Evolutionary conservation across 2,797 vertebrate species (phyloP).

Genomic region (Anableps anableps): DNA sequence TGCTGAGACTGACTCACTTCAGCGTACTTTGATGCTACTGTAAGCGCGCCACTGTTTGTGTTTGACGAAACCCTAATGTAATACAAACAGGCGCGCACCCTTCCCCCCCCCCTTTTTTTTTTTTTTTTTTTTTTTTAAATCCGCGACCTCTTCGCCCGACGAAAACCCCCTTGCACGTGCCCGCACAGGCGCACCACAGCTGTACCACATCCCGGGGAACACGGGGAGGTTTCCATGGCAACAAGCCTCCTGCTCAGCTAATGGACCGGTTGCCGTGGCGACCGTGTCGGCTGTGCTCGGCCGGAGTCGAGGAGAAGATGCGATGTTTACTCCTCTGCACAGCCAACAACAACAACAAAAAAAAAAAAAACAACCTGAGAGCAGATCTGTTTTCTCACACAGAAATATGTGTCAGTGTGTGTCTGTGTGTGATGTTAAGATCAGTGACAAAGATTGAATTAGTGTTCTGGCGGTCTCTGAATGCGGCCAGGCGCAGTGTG

Average conservation of each 20-base stretch:
- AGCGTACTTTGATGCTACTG: conserved; percentile 37
- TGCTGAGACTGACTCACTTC: conserved; percentile 25
- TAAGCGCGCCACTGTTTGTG: conserved; percentile 7
- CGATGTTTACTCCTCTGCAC: conserved; percentile 64
- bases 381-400: conserved; percentile 34
- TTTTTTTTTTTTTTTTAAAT: no score
- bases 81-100: conserved; percentile 57
- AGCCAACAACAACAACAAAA: not conserved
- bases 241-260: conserved; percentile 84
- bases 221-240: conserved; percentile 82
- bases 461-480: conserved; percentile 13
- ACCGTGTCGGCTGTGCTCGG: conserved; percentile 80
- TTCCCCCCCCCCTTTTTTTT: no score
- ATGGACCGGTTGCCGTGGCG: conserved; percentile 82
- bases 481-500: conserved; percentile 29
- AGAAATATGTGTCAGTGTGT: conserved; percentile 4
- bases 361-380: conserved; percentile 6
- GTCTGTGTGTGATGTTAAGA: conserved; percentile 34
- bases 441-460: conserved; percentile 44
- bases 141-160: conserved; percentile 5
- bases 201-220: conserved; percentile 79
- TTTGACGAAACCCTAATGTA: conserved; percentile 38
- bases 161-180: conserved; percentile 23
- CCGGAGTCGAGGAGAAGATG: conserved; percentile 62
- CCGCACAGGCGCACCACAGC: conserved; percentile 52